Evolutionary conservation across 2,113 vertebrate genomes (phyloP).

Genomic region (Brachyistius frenatus): DNA sequence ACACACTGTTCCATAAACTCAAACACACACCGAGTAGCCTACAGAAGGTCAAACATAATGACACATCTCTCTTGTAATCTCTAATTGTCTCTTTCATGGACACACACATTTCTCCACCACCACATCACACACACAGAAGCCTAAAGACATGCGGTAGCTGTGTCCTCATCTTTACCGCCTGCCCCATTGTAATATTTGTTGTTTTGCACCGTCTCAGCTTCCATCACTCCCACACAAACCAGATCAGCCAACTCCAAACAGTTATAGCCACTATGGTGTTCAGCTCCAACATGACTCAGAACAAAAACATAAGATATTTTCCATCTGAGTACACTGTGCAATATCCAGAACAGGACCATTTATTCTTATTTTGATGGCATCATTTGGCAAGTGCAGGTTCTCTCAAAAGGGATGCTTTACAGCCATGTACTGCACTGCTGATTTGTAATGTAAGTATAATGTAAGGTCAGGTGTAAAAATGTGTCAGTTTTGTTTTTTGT

Average conservation of each 20-base stretch:
- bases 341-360: neutral
- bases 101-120: conserved; percentile 19
- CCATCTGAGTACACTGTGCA: neutral
- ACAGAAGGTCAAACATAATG: conserved; percentile 16
- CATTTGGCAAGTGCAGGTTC: neutral
- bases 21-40: neutral
- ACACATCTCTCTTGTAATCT: conserved; percentile 33
- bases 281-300: conserved; percentile 36
- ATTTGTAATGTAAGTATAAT: neutral
- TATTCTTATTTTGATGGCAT: conserved; percentile 6
- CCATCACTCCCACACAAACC: conserved; percentile 43
- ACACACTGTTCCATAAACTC: neutral
- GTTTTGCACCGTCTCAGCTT: conserved; percentile 28
- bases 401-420: neutral
- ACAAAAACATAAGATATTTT: conserved; percentile 41
- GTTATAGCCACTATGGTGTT: neutral
- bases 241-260: conserved; percentile 36
- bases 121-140: conserved; percentile 50
- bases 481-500: no score
- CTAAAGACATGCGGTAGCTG: conserved; percentile 17
- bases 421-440: accelerated
- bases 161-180: conserved; percentile 34
- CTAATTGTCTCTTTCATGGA: conserved; percentile 27
- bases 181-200: conserved; percentile 42
- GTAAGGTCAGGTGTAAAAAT: no score